Evolutionary conservation across 2,888 invertebrate genomes (phyloP).

Genomic region (Byasa hedistus): DNA sequence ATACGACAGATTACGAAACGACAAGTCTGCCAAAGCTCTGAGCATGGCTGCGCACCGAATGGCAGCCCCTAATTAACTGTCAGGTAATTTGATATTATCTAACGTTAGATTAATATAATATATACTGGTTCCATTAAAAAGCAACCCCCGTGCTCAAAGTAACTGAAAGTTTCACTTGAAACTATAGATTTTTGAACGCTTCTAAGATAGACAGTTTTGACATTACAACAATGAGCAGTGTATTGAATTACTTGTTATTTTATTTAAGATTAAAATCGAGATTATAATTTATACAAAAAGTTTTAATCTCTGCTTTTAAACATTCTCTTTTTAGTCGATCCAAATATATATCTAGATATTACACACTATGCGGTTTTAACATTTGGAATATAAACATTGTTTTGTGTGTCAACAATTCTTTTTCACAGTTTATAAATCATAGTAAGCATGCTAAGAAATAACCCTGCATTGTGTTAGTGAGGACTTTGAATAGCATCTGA

Average conservation of each 20-base stretch:
- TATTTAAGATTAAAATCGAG: no score
- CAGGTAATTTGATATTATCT: slow-evolving; percentile 69
- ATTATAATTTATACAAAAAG: no score
- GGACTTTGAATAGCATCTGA: neutral
- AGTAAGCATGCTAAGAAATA: neutral
- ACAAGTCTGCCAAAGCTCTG: slow-evolving; percentile 56
- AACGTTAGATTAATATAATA: slow-evolving; percentile 29
- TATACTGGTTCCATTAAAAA: slow-evolving; percentile 46
- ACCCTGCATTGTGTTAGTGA: neutral
- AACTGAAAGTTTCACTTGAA: neutral
- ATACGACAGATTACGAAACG: slow-evolving; percentile 68
- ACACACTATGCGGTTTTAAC: neutral
- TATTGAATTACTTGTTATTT: no score
- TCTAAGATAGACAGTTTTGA: neutral
- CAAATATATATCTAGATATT: no score
- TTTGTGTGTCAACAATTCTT: neutral
- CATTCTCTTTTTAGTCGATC: no score
- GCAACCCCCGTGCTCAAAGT: neutral
- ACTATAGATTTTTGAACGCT: no score
- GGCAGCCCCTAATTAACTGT: slow-evolving; percentile 76
- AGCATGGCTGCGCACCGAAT: slow-evolving; percentile 57
- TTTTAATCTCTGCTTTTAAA: no score
- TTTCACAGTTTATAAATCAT: neutral
- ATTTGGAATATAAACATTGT: neutral
- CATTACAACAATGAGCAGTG: no score